Evolutionary conservation across 2,113 vertebrate genomes (phyloP).

Genomic region (Vulpes vulpes): DNA sequence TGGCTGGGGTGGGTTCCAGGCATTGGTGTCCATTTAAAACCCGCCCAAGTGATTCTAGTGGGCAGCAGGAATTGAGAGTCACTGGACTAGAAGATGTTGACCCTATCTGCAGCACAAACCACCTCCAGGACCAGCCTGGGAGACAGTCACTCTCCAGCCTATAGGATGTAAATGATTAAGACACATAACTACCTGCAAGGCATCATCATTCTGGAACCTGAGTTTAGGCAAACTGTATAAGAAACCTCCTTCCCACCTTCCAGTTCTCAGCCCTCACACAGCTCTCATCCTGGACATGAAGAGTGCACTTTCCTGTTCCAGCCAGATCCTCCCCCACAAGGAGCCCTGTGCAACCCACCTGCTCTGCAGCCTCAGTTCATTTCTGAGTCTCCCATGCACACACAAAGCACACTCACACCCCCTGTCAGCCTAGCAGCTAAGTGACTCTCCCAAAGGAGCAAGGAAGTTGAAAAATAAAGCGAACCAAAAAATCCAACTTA

Average conservation of each 20-base stretch:
- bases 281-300: neutral
- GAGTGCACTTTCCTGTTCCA: neutral
- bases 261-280: neutral
- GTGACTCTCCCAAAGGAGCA: neutral
- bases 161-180: neutral
- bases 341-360: neutral
- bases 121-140: neutral
- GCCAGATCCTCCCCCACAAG: neutral
- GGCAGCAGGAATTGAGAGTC: neutral
- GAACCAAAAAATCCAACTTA: neutral
- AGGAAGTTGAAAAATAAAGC: neutral
- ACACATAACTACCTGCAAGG: neutral
- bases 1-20: neutral
- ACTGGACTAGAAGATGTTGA: neutral
- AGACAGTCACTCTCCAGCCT: neutral
- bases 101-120: neutral
- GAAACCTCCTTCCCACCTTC: neutral
- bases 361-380: neutral
- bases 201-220: neutral
- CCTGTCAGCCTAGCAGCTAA: neutral
- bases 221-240: neutral
- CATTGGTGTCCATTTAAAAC: neutral
- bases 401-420: neutral
- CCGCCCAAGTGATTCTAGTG: neutral
- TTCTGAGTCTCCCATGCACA: neutral